A percentile compares a stretch with the other conserved stretches of the same genome.
Evolutionary conservation across 1,140 invertebrate genomes (phyloP).

Genomic region (Listronotus bonariensis): DNA sequence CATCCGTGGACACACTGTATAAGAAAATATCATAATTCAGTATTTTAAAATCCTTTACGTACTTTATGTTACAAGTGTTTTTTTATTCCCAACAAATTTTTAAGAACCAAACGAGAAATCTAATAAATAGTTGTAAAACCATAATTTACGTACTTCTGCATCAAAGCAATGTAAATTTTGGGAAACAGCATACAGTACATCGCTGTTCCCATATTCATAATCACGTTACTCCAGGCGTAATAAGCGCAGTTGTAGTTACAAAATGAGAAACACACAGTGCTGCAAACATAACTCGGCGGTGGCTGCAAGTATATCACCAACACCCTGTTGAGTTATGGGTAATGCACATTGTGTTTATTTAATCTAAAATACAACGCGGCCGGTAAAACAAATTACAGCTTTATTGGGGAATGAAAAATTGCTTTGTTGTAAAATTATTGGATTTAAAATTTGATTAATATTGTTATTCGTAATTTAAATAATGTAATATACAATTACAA

Average conservation of each 20-base stretch:
- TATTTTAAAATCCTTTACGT: no score
- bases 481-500: no score
- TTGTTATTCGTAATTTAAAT: no score
- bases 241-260: conserved; percentile 53
- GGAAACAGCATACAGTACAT: conserved; percentile 37
- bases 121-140: conserved; percentile 18
- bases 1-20: no score
- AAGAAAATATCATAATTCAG: no score
- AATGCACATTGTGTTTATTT: conserved; percentile 45
- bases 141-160: conserved; percentile 22
- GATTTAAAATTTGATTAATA: no score
- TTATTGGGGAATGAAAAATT: conserved; percentile 3
- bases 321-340: conserved; percentile 46
- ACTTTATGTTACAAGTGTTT: no score
- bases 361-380: conserved; percentile 36
- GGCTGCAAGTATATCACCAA: conserved; percentile 49
- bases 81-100: no score
- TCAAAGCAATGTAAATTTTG: conserved; percentile 22
- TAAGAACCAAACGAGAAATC: no score
- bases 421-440: no score
- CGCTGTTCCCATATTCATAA: conserved; percentile 52
- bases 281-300: conserved; percentile 47
- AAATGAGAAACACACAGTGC: conserved; percentile 51
- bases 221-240: conserved; percentile 51
- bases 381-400: conserved; percentile 21